Conservation (phyloP, 2,113 vertebrate genomes). For the Plestiodon gilberti region DNA sequence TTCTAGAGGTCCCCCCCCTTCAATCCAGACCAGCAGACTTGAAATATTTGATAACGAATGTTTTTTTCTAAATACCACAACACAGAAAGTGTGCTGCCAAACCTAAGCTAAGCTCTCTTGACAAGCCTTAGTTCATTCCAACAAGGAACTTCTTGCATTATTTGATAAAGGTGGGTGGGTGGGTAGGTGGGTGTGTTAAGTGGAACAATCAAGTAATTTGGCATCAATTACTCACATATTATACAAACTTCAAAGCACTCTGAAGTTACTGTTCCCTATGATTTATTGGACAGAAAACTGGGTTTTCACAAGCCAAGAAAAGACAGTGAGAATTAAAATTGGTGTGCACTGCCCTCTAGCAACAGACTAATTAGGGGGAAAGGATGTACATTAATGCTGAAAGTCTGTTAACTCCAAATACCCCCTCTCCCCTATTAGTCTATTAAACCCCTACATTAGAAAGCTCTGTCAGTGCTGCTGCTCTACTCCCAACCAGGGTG, state of each 20-base stretch:
- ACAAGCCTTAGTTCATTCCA: constrained; percentile 68
- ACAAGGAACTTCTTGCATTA: constrained; percentile 72
- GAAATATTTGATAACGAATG: constrained; percentile 48
- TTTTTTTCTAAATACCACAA: constrained; percentile 20
- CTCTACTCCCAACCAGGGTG: too few relatives aligned
- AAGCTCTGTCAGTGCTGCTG: too few relatives aligned
- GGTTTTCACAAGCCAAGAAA: constrained; percentile 43
- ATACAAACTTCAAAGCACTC: constrained; percentile 76
- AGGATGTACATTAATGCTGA: too few relatives aligned
- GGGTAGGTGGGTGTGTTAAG: too few relatives aligned
- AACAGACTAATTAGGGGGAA: too few relatives aligned
- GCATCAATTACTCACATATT: constrained; percentile 70
- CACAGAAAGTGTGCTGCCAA: constrained; percentile 63
- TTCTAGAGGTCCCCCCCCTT: not conserved
- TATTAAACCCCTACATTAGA: too few relatives aligned
- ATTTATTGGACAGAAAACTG: constrained; percentile 57
- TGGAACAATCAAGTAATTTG: constrained; percentile 72
- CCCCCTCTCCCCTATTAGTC: too few relatives aligned
- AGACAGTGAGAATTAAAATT: not conserved
- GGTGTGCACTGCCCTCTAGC: not conserved
- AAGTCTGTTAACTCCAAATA: too few relatives aligned
- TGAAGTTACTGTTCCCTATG: constrained; percentile 67
- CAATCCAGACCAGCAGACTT: not conserved
- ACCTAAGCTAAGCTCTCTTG: constrained; percentile 63
- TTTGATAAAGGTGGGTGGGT: constrained; percentile 66